A percentile compares a stretch with the other conserved stretches of the same genome.
Evolutionary conservation across 2,113 vertebrate genomes (phyloP).

Genomic region (Macrotis lagotis): DNA sequence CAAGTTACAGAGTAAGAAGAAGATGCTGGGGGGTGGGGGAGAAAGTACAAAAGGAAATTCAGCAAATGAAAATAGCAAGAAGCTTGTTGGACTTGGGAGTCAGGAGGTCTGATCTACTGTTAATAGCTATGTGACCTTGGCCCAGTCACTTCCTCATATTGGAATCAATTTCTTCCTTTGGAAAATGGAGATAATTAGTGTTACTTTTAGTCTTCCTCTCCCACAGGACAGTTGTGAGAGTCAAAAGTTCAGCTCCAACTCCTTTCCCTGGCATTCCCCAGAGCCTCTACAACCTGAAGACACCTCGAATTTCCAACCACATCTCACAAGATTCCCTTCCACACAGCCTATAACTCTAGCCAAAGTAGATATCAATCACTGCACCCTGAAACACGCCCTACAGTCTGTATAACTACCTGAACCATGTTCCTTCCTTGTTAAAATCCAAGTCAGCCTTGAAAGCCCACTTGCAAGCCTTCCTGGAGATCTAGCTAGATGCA

Average conservation of each 20-base stretch:
- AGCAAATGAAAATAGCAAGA: background rate
- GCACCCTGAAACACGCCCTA: background rate
- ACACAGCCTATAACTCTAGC: background rate
- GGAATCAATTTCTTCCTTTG: background rate
- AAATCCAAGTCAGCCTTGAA: background rate
- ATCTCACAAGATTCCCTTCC: background rate
- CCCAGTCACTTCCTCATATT: background rate
- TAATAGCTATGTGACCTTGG: background rate
- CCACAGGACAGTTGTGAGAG: background rate
- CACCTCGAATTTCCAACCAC: background rate
- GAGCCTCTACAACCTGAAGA: background rate
- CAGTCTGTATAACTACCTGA: background rate
- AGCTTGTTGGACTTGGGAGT: background rate
- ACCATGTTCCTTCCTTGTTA: background rate
- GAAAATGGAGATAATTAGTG: background rate
- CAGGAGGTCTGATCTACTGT: background rate
- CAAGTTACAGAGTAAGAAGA: background rate
- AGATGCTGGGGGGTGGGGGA: background rate
- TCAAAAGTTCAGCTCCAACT: background rate
- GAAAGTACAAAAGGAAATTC: constrained; percentile 21
- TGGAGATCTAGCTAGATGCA: background rate
- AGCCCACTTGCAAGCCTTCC: background rate
- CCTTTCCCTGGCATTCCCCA: background rate
- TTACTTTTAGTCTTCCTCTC: background rate
- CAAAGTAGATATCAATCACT: background rate